Conservation (phyloP, 2,888 invertebrate genomes). For the Pedicia rivosa region DNA sequence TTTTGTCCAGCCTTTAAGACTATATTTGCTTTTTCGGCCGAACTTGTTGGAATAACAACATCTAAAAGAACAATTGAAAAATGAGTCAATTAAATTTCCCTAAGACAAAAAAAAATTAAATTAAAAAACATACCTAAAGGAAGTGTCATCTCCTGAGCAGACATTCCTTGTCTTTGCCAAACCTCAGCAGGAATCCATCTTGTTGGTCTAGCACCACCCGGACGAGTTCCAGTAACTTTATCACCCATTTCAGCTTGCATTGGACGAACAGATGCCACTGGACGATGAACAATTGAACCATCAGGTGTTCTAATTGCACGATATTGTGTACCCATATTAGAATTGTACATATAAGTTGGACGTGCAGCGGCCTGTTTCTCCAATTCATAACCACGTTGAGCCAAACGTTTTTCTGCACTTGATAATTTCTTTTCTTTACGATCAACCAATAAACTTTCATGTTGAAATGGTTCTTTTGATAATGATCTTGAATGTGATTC, state of each 20-base stretch:
- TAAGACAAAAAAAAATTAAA: neutral
- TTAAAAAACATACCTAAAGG: constrained; percentile 57
- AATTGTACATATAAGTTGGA: constrained; percentile 36
- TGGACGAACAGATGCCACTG: constrained; percentile 58
- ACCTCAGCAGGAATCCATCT: constrained; percentile 81
- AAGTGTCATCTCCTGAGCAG: constrained; percentile 86
- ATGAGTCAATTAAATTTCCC: constrained; percentile 2
- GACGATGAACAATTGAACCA: constrained; percentile 43
- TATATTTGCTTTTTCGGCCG: constrained; percentile 76
- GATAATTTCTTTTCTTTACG: constrained; percentile 89
- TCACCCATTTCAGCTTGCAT: constrained; percentile 51
- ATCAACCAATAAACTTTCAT: constrained; percentile 87
- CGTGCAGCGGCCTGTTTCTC: constrained; percentile 75
- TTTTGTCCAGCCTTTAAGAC: constrained; percentile 86
- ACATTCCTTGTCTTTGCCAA: constrained; percentile 88
- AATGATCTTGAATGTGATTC: constrained; percentile 43
- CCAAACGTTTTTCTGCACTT: constrained; percentile 81
- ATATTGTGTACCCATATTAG: constrained; percentile 35
- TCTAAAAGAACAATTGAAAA: constrained; percentile 33
- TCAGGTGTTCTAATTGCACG: constrained; percentile 40
- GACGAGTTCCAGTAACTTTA: constrained; percentile 23
- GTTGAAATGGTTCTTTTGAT: constrained; percentile 82
- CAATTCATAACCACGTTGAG: constrained; percentile 80
- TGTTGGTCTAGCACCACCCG: constrained; percentile 35
- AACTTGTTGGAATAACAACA: constrained; percentile 84